phyloP scores from a whole-genome alignment of 2,888 invertebrate genomes.

The Erebia epiphron region DNA sequence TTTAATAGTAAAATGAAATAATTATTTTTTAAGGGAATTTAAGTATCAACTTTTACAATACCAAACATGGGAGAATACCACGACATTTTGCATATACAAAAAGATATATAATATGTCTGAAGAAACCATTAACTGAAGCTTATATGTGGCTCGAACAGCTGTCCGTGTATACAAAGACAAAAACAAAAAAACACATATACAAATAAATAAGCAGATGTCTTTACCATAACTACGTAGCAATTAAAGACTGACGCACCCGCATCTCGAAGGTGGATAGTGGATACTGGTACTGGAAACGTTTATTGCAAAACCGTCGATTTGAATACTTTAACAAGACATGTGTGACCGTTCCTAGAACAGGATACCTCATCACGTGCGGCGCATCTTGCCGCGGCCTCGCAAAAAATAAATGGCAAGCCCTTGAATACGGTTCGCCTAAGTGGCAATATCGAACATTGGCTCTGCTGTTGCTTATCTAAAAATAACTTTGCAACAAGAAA shows the following conservation, averaged over 20 bases:
- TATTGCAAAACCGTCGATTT: conserved; percentile 48
- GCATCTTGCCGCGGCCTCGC: conserved; percentile 54
- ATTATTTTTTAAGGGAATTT: too few species aligned
- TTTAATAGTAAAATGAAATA: too few species aligned
- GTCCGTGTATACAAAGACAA: conserved; percentile 8
- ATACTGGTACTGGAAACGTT: conserved; percentile 17
- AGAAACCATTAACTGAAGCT: conserved; percentile 4
- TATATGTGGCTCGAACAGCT: conserved; percentile 23
- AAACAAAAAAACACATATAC: conserved; percentile 11
- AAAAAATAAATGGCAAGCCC: conserved; percentile 56
- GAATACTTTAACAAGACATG: conserved; percentile 53
- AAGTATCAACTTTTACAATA: neutral
- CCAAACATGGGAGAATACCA: neutral
- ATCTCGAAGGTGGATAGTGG: conserved; percentile 37
- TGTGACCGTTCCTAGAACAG: conserved; percentile 72
- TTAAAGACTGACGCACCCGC: conserved; percentile 46
- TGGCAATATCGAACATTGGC: conserved; percentile 23
- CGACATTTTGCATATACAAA: neutral
- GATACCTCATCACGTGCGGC: conserved; percentile 59
- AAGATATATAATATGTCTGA: conserved; percentile 4
- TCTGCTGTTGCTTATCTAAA: conserved; percentile 13
- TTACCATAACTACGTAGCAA: conserved; percentile 24
- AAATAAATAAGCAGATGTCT: conserved; percentile 27
- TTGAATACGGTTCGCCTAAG: conserved; percentile 37
- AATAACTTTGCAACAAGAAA: conserved; percentile 21